Conservation (phyloP, 2,888 invertebrate species). For the Brachyptera risi region DNA sequence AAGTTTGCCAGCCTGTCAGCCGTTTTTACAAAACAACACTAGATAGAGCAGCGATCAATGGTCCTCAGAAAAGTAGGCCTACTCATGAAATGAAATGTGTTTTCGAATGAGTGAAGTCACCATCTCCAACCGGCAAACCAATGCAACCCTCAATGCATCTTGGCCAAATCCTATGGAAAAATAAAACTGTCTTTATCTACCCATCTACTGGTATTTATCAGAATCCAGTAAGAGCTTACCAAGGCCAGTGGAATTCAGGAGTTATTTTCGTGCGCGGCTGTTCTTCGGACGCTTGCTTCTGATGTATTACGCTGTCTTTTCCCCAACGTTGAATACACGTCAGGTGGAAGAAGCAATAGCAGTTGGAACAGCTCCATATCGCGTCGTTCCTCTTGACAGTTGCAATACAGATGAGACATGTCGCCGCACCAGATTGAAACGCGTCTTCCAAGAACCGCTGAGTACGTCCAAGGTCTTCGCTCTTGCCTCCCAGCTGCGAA, state of each 20-base stretch:
- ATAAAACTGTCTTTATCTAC: too few species aligned
- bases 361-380: constrained; percentile 84
- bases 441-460: constrained; percentile 72
- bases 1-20: too few species aligned
- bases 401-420: constrained; percentile 88
- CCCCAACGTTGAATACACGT: constrained; percentile 90
- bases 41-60: too few species aligned
- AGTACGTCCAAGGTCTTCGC: constrained; percentile 54
- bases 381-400: constrained; percentile 74
- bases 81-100: too few species aligned
- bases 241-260: constrained; percentile 44
- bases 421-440: constrained; percentile 72
- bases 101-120: too few species aligned
- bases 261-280: constrained; percentile 40
- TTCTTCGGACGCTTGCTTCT: constrained; percentile 56
- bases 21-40: too few species aligned
- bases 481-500: constrained; percentile 43
- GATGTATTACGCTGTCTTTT: constrained; percentile 74
- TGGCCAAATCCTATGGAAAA: too few species aligned
- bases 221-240: constrained; percentile 43
- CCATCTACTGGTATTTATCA: background rate
- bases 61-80: too few species aligned
- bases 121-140: too few species aligned
- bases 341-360: constrained; percentile 82
- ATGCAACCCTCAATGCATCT: too few species aligned